phyloP scores from a whole-genome alignment of 2,113 vertebrate genomes.

The Cyanoramphus novaezelandiae region DNA sequence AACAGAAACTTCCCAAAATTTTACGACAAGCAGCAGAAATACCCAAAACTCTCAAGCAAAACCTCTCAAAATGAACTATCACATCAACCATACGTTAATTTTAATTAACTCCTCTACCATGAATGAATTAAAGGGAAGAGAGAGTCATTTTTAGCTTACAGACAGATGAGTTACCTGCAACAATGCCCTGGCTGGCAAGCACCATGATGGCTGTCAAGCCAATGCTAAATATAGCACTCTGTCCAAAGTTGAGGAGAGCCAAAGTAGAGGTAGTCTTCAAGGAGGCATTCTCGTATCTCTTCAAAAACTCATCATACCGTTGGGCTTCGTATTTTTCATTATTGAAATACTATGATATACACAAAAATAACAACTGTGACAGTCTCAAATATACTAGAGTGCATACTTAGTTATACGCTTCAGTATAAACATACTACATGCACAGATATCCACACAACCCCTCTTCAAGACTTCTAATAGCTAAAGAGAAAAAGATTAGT shows the following conservation, averaged over 20 bases:
- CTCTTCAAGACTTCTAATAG: background rate
- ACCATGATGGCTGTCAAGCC: constrained; percentile 93
- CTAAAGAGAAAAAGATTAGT: background rate
- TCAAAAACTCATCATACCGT: constrained; percentile 90
- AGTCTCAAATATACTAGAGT: background rate
- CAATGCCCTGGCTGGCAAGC: constrained; percentile 92
- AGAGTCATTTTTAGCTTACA: background rate
- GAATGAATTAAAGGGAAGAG: background rate
- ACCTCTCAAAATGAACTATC: background rate
- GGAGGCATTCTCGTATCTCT: constrained; percentile 89
- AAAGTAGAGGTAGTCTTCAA: constrained; percentile 94
- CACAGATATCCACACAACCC: background rate
- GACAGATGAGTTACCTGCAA: constrained; percentile 82
- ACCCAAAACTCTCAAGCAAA: background rate
- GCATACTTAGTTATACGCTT: background rate
- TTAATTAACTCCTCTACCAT: background rate
- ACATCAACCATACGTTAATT: background rate
- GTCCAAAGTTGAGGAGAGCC: constrained; percentile 95
- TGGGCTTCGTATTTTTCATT: constrained; percentile 97
- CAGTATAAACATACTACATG: background rate
- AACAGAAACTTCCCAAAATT: background rate
- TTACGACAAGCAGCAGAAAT: background rate
- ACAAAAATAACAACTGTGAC: background rate
- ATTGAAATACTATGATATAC: constrained; percentile 90
- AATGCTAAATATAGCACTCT: constrained; percentile 91